phyloP scores from a whole-genome alignment of 2,113 vertebrate genomes.

The Gallinago media region DNA sequence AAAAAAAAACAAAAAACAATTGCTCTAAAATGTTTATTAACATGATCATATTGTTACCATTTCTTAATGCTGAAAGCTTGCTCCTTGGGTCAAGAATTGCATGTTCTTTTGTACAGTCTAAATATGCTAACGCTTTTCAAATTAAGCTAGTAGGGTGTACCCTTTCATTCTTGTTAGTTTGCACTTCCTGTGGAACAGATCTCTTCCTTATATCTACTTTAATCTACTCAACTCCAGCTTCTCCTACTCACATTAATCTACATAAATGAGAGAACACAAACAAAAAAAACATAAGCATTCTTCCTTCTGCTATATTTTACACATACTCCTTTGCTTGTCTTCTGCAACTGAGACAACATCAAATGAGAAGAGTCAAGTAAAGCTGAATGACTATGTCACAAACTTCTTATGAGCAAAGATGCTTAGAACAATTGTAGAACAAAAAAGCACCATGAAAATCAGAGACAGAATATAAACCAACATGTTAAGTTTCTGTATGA shows the following conservation, averaged over 20 bases:
- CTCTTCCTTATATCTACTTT: not conserved
- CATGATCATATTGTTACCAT: not conserved
- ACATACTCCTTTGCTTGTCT: not conserved
- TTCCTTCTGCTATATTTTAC: not conserved
- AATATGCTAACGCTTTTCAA: not conserved
- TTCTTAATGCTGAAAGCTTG: not conserved
- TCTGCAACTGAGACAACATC: not conserved
- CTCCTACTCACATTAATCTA: not conserved
- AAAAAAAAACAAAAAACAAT: not conserved
- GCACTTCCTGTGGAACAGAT: not conserved
- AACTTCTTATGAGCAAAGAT: not conserved
- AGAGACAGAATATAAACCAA: not conserved
- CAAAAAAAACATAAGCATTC: not conserved
- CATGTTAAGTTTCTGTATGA: not conserved
- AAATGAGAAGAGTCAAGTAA: not conserved
- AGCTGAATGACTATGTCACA: not conserved
- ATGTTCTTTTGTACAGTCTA: conserved; percentile 20
- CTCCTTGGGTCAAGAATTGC: not conserved
- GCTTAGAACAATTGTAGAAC: not conserved
- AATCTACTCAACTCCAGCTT: not conserved
- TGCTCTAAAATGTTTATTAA: not conserved
- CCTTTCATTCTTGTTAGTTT: not conserved
- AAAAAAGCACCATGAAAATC: not conserved
- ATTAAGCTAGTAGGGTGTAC: not conserved
- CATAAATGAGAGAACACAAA: not conserved